Percentiles rank a stretch among this genome's conserved stretches.
These are phyloP conservation scores for Artibeus lituratus DNA, from an alignment of 2,797 vertebrate genomes.

Conservation along the genomic window DNA sequence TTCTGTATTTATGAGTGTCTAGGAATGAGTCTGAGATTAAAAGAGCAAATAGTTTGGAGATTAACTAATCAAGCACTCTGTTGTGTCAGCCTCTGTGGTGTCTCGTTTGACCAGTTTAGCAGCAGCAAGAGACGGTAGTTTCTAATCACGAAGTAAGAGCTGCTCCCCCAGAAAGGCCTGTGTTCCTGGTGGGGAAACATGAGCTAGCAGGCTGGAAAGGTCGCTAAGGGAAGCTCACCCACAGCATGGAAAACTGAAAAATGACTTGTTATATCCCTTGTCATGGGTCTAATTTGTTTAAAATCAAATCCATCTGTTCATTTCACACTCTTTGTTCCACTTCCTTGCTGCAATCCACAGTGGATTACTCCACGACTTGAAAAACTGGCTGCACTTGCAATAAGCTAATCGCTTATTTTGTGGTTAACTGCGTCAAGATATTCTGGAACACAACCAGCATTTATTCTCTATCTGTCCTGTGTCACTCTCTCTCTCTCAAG, in stretches of 20 bases:
- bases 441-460: constrained; percentile 71
- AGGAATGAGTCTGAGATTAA: constrained; percentile 35
- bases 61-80: constrained; percentile 55
- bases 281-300: constrained; percentile 81
- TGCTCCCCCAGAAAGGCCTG: constrained; percentile 47
- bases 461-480: constrained; percentile 1
- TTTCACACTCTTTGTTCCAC: constrained; percentile 82
- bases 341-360: constrained; percentile 79
- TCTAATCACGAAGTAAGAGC: constrained; percentile 55
- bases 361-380: constrained; percentile 78
- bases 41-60: constrained; percentile 52
- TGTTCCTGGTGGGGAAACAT: constrained; percentile 58
- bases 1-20: constrained; percentile 1
- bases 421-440: constrained; percentile 78
- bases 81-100: not conserved
- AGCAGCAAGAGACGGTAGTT: constrained; percentile 51
- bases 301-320: constrained; percentile 83
- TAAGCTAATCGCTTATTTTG: constrained; percentile 81
- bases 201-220: constrained; percentile 64
- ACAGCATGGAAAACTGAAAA: constrained; percentile 73
- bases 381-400: constrained; percentile 79
- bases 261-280: constrained; percentile 76
- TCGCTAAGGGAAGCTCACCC: constrained; percentile 72
- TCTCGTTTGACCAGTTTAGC: not conserved
- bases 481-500: not conserved